Evolutionary conservation across 2,113 vertebrate species (phyloP).

Genomic region (Glaucidium brasilianum): DNA sequence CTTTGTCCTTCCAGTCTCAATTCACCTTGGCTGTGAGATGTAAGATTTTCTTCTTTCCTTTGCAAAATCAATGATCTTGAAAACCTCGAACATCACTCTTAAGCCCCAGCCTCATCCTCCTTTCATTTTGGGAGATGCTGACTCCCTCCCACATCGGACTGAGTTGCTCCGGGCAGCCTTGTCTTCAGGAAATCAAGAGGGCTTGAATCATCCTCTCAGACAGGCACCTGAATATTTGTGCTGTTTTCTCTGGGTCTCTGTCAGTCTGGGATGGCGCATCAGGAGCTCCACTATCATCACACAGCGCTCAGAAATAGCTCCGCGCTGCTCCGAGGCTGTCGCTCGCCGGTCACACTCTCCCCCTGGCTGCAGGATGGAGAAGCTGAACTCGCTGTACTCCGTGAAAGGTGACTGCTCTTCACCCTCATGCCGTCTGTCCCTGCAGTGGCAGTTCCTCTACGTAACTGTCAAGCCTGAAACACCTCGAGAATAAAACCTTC

Average conservation of each 20-base stretch:
- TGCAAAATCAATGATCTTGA: not conserved
- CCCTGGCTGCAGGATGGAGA: not conserved
- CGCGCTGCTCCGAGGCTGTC: not conserved
- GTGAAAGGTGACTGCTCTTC: not conserved
- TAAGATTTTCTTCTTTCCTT: not conserved
- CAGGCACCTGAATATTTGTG: not conserved
- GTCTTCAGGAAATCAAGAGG: not conserved
- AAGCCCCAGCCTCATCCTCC: not conserved
- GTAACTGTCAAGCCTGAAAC: not conserved
- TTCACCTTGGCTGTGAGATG: not conserved
- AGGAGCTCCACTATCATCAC: not conserved
- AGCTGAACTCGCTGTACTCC: not conserved
- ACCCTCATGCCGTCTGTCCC: not conserved
- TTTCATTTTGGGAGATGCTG: not conserved
- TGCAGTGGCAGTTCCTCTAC: not conserved
- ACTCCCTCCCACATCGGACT: not conserved
- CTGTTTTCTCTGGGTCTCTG: not conserved
- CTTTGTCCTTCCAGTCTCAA: not conserved
- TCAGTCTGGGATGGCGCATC: not conserved
- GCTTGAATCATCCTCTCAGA: not conserved
- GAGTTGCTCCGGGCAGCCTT: not conserved
- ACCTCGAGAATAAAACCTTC: not conserved
- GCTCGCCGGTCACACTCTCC: not conserved
- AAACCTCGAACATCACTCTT: not conserved
- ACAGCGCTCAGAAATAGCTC: not conserved